phyloP scores from a whole-genome alignment of 2,888 invertebrate genomes.

The Dastarcus helophoroides region DNA sequence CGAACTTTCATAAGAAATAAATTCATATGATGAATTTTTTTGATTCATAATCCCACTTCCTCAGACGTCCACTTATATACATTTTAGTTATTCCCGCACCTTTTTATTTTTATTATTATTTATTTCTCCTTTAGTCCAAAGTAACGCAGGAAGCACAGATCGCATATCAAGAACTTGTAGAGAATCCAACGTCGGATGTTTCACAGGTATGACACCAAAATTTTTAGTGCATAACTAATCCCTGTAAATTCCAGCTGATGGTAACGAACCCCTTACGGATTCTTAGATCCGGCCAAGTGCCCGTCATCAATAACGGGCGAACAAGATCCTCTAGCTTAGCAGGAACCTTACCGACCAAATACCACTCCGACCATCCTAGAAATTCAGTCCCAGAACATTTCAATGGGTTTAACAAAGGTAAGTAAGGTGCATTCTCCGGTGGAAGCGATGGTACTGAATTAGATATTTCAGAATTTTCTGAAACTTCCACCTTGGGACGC shows the following conservation, averaged over 20 bases:
- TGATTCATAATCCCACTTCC: conserved; percentile 14
- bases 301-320: conserved; percentile 41
- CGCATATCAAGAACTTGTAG: conserved; percentile 87
- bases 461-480: conserved; percentile 1
- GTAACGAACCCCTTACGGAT: conserved; percentile 52
- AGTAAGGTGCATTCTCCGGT: neutral
- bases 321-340: conserved; percentile 27
- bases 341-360: conserved; percentile 23
- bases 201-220: conserved; percentile 25
- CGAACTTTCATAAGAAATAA: neutral
- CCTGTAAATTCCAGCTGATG: conserved; percentile 24
- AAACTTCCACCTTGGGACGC: conserved; percentile 9
- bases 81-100: conserved; percentile 15
- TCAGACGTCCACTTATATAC: conserved; percentile 17
- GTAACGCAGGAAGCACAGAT: conserved; percentile 82
- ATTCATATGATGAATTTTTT: conserved; percentile 9
- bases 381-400: conserved; percentile 25
- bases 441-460: no score
- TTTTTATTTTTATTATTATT: conserved; percentile 23
- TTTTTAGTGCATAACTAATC: neutral
- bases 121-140: conserved; percentile 51
- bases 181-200: conserved; percentile 40
- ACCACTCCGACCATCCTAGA: conserved; percentile 19
- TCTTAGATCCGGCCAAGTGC: conserved; percentile 46
- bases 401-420: conserved; percentile 18